Evolutionary conservation across 1,140 invertebrate species (phyloP).

Genomic region (Lethocerus indicus): DNA sequence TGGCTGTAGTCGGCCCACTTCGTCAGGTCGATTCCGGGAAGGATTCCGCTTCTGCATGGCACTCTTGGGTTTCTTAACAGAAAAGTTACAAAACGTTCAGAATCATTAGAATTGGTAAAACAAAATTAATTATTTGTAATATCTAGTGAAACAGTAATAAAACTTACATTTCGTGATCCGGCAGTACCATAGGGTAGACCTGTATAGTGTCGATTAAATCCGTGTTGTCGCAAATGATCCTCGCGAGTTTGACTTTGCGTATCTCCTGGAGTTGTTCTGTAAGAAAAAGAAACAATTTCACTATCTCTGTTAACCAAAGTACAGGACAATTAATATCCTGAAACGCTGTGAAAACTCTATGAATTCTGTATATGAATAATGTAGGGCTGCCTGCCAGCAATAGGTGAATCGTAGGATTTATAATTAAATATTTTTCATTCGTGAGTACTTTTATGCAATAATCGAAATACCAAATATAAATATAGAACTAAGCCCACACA

Average conservation of each 20-base stretch:
- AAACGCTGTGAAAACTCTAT: no score
- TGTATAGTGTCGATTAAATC: constrained; percentile 85
- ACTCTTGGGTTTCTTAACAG: constrained; percentile 68
- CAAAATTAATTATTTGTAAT: background rate
- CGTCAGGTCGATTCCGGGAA: constrained; percentile 67
- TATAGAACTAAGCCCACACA: no score
- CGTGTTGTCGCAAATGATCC: constrained; percentile 89
- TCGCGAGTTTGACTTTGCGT: constrained; percentile 64
- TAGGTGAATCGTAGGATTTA: no score
- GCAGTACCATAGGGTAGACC: constrained; percentile 80
- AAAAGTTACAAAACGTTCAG: constrained; percentile 15
- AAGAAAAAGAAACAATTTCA: constrained; percentile 18
- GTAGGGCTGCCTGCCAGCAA: no score
- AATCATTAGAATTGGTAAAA: background rate
- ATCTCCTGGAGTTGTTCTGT: constrained; percentile 79
- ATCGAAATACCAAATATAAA: no score
- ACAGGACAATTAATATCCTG: background rate
- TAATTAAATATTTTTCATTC: no score
- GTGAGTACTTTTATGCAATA: no score
- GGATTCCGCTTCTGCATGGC: constrained; percentile 67
- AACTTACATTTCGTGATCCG: constrained; percentile 80
- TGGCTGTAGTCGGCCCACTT: constrained; percentile 58
- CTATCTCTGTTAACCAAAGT: constrained; percentile 15
- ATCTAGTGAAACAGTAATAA: background rate
- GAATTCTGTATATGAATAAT: no score